Percentiles rank a stretch among this genome's conserved stretches.
Conservation (phyloP, 2,113 vertebrate genomes). For the Rhinopomastus cyanomelas region DNA sequence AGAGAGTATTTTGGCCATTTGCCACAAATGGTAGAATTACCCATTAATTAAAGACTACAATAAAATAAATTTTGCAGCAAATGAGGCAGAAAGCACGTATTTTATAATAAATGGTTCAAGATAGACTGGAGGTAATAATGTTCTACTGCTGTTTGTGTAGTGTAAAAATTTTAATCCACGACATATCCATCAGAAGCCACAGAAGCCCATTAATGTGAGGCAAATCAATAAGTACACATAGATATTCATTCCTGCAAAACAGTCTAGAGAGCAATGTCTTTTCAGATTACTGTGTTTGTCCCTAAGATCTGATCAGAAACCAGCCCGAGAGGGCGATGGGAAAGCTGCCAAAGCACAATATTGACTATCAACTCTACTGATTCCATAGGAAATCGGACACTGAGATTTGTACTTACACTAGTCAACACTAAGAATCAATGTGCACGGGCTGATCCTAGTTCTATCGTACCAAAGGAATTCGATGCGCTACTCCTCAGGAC, state of each 20-base stretch:
- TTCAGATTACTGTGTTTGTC: not conserved
- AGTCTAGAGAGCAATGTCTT: not conserved
- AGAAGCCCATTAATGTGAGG: slow-evolving; percentile 1
- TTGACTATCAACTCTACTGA: not conserved
- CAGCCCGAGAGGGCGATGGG: not conserved
- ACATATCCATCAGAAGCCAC: not conserved
- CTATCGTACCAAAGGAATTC: not conserved
- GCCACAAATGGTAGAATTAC: slow-evolving; percentile 60
- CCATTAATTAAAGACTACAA: slow-evolving; percentile 71
- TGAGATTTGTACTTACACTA: not conserved
- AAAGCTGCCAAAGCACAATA: not conserved
- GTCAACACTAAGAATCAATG: not conserved
- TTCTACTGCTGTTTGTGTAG: slow-evolving; percentile 5
- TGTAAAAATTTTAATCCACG: slow-evolving; percentile 28
- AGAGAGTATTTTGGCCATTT: slow-evolving; percentile 66
- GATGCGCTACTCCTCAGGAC: not conserved
- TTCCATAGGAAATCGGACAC: not conserved
- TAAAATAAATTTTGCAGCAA: slow-evolving; percentile 71
- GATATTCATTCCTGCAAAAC: slow-evolving; percentile 13
- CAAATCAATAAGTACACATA: slow-evolving; percentile 12
- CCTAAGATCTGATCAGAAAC: not conserved
- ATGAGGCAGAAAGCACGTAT: slow-evolving; percentile 67
- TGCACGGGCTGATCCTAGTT: not conserved
- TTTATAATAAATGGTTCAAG: slow-evolving; percentile 61
- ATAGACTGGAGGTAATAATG: slow-evolving; percentile 47